phyloP scores from a whole-genome alignment of 2,797 vertebrate genomes.

The Mastacembelus armatus region DNA sequence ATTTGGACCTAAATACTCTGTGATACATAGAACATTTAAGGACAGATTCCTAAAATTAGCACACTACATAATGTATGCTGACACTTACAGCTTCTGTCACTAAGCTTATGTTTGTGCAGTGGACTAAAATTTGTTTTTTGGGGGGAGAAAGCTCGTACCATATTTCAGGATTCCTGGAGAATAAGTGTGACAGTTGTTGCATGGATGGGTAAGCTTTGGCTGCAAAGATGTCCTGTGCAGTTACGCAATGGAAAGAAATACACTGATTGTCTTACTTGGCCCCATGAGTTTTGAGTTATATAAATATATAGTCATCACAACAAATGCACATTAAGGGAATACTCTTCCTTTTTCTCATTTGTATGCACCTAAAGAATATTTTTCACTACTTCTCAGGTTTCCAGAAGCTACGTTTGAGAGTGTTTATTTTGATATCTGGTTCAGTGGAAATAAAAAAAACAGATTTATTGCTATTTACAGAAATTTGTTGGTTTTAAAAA shows the following conservation, averaged over 20 bases:
- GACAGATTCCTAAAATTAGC: constrained; percentile 17
- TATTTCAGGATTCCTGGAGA: constrained; percentile 32
- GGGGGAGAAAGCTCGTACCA: background rate
- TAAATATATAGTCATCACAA: constrained; percentile 34
- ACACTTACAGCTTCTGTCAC: constrained; percentile 6
- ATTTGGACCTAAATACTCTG: no score
- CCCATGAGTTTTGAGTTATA: constrained; percentile 21
- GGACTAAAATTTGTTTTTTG: constrained; percentile 14
- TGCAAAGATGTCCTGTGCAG: constrained; percentile 42
- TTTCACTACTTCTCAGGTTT: constrained; percentile 4
- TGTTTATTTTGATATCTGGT: background rate
- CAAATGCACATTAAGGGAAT: constrained; percentile 8
- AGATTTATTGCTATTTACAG: no score
- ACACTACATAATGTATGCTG: background rate
- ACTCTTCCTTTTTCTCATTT: background rate
- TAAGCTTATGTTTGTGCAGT: constrained; percentile 19
- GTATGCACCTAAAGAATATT: background rate
- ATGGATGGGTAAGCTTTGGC: constrained; percentile 36
- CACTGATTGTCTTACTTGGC: constrained; percentile 10
- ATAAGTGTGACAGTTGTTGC: constrained; percentile 52
- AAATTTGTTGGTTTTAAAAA: no score
- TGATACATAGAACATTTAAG: constrained; percentile 9
- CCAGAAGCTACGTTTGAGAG: background rate
- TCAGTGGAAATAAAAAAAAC: no score
- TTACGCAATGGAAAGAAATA: constrained; percentile 42